Base-by-base conservation (phyloP, 2,888 invertebrate species). In the Gortyna flavago region DNA sequence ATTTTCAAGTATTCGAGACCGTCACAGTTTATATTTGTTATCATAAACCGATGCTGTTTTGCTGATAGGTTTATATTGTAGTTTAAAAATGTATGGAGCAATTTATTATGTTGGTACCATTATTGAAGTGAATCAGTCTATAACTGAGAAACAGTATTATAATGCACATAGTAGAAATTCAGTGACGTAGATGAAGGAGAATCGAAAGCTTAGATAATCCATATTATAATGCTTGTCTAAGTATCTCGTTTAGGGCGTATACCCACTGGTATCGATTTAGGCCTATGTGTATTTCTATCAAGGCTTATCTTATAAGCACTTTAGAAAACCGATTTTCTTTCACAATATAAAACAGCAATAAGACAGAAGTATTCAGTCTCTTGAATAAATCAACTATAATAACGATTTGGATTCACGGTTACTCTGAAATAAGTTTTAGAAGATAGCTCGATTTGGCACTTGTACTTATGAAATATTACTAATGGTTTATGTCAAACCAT, bases 331-430 rank as follows among this genome's bases (percentile, higher is more conserved):
- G 44, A 68, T 67, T 13, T 66, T 72, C 72, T 54, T 25, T 11
- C 21, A n/a, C 1, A 35, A 16, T 48, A 77, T 66, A 57, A 62
- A 79, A 67, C 11, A 59, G 29, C 41, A 41, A 70, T 62, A 71
- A 62, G 73, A 72, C 32, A 11, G 0, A 80, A 77, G 35, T 48
- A 69, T 59, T 74, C 18, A 80, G 41, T 61, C 32, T 54, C 54
- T 35, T 66, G 32, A 83, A 83, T 72, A 85, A 71, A 77, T 84
- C 71, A 72, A 67, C 38, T 66, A 66, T 71, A 67, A 71, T 61
- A 75, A 73, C 57, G 57, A 78, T 85, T 77, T 66, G 32, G 32
- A 32, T 74, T 73, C 44, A 66, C 57, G 61, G 77, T 29, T 65
- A 64, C 48, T 68, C 13, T 65, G 38, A 61, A 61, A 67, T 71